These are phyloP conservation scores for Pontoporia blainvillei DNA, from an alignment of 2,113 vertebrate species.

Conservation along the genomic window DNA sequence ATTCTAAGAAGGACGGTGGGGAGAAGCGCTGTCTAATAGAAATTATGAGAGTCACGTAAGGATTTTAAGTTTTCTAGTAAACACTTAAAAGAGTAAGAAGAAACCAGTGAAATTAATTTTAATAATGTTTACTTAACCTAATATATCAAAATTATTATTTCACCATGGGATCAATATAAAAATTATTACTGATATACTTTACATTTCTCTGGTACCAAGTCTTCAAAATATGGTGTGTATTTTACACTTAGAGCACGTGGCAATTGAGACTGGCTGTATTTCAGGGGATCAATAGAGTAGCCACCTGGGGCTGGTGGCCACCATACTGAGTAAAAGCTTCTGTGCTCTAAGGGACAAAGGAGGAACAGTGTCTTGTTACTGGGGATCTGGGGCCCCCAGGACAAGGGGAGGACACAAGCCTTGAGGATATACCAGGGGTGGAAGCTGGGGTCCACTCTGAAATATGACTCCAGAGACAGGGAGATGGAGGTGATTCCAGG, in stretches of 20 bases:
- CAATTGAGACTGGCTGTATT: neutral
- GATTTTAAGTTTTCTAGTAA: neutral
- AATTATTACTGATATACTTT: neutral
- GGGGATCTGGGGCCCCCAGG: too few species aligned
- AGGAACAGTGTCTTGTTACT: neutral
- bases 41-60: neutral
- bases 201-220: neutral
- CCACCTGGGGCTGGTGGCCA: too few species aligned
- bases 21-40: neutral
- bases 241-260: neutral
- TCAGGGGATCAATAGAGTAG: neutral
- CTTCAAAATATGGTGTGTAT: neutral
- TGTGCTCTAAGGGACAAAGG: neutral
- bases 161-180: neutral
- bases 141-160: neutral
- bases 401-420: neutral
- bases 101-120: neutral
- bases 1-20: neutral
- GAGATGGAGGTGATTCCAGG: too few species aligned
- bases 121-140: neutral
- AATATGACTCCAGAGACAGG: neutral
- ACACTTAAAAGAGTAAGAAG: neutral
- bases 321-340: fast-evolving
- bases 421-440: neutral
- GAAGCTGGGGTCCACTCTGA: neutral